phyloP scores from a whole-genome alignment of 2,113 vertebrate species.

The Lamprologus lemairii region DNA sequence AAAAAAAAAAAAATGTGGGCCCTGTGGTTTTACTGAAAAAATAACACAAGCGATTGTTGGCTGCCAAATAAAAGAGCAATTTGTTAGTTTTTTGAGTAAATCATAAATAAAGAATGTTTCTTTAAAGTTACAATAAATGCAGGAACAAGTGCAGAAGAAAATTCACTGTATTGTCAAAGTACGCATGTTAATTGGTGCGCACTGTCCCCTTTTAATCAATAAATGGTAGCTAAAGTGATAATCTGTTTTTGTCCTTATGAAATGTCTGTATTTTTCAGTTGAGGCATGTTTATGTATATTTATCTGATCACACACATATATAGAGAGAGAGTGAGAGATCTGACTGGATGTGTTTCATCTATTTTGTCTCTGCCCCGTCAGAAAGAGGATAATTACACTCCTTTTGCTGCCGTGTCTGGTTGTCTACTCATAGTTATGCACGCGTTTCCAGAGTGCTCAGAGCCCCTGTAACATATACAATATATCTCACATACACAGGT shows the following conservation, averaged over 20 bases:
- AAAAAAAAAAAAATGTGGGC: not conserved
- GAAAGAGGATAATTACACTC: constrained; percentile 26
- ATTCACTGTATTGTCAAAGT: not conserved
- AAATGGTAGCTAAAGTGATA: not conserved
- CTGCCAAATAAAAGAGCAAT: not conserved
- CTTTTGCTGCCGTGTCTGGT: constrained; percentile 31
- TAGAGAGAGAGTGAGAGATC: fast-evolving
- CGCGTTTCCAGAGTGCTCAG: constrained; percentile 12
- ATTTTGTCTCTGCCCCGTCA: not conserved
- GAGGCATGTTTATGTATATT: not conserved
- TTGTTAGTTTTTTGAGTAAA: not conserved
- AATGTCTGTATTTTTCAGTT: not conserved
- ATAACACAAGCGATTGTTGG: not conserved
- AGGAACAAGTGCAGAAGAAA: not conserved
- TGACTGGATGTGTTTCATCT: not conserved
- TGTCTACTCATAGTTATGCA: constrained; percentile 26
- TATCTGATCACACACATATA: not conserved
- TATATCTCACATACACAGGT: constrained; percentile 41
- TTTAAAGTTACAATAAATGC: not conserved
- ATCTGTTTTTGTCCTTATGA: not conserved
- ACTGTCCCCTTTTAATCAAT: not conserved
- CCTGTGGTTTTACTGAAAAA: not conserved
- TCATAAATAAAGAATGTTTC: not conserved
- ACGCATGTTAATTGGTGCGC: not conserved
- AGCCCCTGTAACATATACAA: constrained; percentile 35